Base-by-base conservation (phyloP, 2,113 vertebrate species). In the Chaetorhynchus papuensis region DNA sequence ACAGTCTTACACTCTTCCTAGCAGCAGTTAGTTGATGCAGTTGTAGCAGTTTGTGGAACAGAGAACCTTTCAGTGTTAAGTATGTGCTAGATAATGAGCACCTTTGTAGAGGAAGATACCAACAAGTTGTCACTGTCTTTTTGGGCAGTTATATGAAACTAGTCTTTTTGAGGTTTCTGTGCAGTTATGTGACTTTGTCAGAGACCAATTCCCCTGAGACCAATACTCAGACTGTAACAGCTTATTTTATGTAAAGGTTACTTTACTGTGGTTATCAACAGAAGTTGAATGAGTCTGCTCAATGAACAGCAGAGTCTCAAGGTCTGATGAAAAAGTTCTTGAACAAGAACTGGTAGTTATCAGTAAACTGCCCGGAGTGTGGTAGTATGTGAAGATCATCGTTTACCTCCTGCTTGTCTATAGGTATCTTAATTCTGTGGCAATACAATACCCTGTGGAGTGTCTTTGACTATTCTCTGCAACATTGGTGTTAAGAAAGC, bases 31-130 rank as follows among this genome's bases (percentile, higher is more conserved):
- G 21, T 24, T 75, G 28, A 35, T 18, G 15, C 19, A 41, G 45
- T 74, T 47, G 30, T 23, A 64, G 59, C 12, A 64, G 12, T 53
- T 22, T 22, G 24, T 56, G 53, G 14, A 53, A 15, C 50, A 37
- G 54, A 52, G 37, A 28, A 7, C 33, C 39, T 71, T 65, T 74
- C 13, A 33, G 0, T 52, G 41, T 24, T 16, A 35, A 42, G 47
- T 49, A 26, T 4, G 1, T 18, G 10, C 7, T 27, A 16, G 4
- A 37, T 60, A 52, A 23, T 2, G 7, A 49, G 13, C 5, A 1
- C 19, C 13, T 72, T 57, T 37, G 16, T 42, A 56, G 17, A 64
- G 14, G 28, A 31, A 52, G 24, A 19, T 59, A 18, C 5, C 44
- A 49, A 7, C 4, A 35, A 35, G 12, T 64, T 71, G 24, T 60